Percentiles rank a stretch among this genome's conserved stretches.
These are phyloP conservation scores for Meloe dianella DNA, from an alignment of 2,888 invertebrate species.

Conservation along the genomic window DNA sequence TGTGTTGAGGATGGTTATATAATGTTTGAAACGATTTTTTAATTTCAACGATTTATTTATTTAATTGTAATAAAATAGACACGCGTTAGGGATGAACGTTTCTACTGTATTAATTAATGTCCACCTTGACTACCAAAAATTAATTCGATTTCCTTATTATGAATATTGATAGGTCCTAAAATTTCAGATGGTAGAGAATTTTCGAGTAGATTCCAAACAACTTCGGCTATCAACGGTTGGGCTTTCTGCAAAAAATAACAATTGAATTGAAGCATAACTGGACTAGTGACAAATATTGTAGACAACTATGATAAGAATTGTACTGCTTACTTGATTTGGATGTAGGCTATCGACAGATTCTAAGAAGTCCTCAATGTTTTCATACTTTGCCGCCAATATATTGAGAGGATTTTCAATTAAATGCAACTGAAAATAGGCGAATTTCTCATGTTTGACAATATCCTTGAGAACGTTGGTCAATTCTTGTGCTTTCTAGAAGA, in stretches of 20 bases:
- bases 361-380: constrained; percentile 44
- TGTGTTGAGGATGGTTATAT: background rate
- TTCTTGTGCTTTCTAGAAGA: constrained; percentile 40
- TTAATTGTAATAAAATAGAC: background rate
- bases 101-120: no score
- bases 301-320: no score
- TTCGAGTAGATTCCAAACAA: constrained; percentile 46
- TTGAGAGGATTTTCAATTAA: constrained; percentile 47
- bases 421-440: constrained; percentile 43
- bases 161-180: constrained; percentile 56
- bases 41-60: background rate
- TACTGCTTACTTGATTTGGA: constrained; percentile 46
- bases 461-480: constrained; percentile 44
- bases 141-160: constrained; percentile 53
- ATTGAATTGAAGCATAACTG: no score
- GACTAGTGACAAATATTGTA: no score
- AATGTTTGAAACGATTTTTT: background rate
- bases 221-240: constrained; percentile 45
- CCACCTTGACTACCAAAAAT: constrained; percentile 60
- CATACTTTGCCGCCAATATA: constrained; percentile 39
- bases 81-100: no score
- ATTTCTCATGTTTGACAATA: constrained; percentile 40
- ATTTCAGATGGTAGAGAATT: constrained; percentile 48
- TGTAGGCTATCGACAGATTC: constrained; percentile 52
- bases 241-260: constrained; percentile 34